Base-by-base conservation (phyloP, 2,113 vertebrate species). In the Casuarius casuarius region DNA sequence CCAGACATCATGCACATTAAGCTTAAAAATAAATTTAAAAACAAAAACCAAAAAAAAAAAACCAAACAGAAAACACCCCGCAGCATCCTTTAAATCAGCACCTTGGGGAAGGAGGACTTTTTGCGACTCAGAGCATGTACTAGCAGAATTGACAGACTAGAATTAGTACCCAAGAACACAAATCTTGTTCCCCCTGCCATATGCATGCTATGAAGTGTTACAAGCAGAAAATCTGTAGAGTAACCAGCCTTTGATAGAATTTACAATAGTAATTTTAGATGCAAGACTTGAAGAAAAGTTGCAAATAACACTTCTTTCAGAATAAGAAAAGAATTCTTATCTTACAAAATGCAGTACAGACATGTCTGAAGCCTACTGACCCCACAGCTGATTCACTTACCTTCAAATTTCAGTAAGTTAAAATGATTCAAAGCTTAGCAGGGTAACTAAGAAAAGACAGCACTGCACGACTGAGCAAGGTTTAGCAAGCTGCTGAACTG, bases 121-220 rank as follows among this genome's bases (percentile, higher is more conserved):
- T 70, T 22, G n/a, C 19, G 35, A 10, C 0, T 1, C 0, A 29
- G 54, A 89, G 42, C 2, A 15, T 9, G 40, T 5, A 7, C 8
- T 23, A 71, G 56, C 2, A 46, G 14, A 70, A 49, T 28, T 44
- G 13, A 65, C n/a, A 35, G 9, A 26, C 1, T 18, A 49, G 89
- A 38, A 51, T 38, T 1, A 35, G 8, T n/a, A 29, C 10, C 54
- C 5, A 5, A 67, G 14, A 63, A 72, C 15, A 54, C 12, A 3
- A 7, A 46, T 13, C 14, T 44, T 49, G 67, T 1, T 5, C 38
- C 25, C 31, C 7, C 31, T 38, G 38, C 10, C 7, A 1, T 0
- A 18, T 8, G 20, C 62, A 42, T 8, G 2, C 15, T 2, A 28
- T 2, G 2, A 35, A 56, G 12, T 3, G 19, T 7, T 22, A 25